These are phyloP conservation scores for Myripristis jacobus DNA, from an alignment of 2,797 vertebrate species.

Conservation along the genomic window DNA sequence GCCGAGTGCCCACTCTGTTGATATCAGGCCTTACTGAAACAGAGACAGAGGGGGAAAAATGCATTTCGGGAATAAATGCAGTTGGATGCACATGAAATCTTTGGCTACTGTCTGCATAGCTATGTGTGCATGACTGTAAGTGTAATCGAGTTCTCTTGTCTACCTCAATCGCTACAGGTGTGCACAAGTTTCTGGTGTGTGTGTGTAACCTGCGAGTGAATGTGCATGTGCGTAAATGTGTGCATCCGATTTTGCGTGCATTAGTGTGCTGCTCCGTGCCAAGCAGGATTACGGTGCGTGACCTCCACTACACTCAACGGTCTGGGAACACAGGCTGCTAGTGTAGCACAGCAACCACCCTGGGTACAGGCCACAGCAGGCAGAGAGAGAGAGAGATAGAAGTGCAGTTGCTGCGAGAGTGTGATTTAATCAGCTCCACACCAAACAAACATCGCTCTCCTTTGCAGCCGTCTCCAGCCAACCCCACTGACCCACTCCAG, in stretches of 20 bases:
- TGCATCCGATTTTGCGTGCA: constrained; percentile 47
- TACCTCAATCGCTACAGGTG: constrained; percentile 11
- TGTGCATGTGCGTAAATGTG: not conserved
- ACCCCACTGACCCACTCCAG: constrained; percentile 45
- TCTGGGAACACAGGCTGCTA: constrained; percentile 64
- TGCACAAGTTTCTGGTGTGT: not conserved
- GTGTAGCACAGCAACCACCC: constrained; percentile 55
- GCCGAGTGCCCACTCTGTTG: constrained; percentile 14
- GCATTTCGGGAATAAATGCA: not conserved
- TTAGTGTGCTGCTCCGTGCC: constrained; percentile 27
- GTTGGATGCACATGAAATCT: too few relatives aligned
- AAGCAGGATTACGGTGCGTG: constrained; percentile 57
- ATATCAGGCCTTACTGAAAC: not conserved
- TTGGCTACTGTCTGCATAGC: too few relatives aligned
- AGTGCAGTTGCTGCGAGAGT: constrained; percentile 41
- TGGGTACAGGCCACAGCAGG: constrained; percentile 37
- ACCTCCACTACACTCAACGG: constrained; percentile 46
- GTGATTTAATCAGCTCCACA: constrained; percentile 68
- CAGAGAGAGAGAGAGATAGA: constrained; percentile 3
- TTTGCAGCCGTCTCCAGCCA: constrained; percentile 45
- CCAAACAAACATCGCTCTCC: constrained; percentile 58
- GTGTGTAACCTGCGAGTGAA: not conserved
- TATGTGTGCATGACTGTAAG: too few relatives aligned
- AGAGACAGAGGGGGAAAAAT: not conserved
- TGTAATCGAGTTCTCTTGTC: too few relatives aligned